Percentiles rank a stretch among this genome's conserved stretches.
Evolutionary conservation across 2,113 vertebrate genomes (phyloP).

Genomic region (Agapornis roseicollis): DNA sequence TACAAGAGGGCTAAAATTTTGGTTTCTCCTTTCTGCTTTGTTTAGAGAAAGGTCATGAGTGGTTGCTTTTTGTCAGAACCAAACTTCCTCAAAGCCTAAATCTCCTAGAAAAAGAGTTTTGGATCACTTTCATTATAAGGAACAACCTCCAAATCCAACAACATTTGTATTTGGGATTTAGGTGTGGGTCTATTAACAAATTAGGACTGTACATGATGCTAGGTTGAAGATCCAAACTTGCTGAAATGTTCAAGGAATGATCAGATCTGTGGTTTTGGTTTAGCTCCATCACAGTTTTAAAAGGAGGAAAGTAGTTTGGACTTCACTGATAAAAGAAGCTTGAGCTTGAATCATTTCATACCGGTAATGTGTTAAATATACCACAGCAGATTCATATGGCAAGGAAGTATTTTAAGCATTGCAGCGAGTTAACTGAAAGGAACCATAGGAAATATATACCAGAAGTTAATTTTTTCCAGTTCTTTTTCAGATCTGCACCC

Average conservation of each 20-base stretch:
- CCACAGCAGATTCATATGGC: slow-evolving; percentile 64
- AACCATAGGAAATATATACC: slow-evolving; percentile 67
- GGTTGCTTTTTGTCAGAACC: background rate
- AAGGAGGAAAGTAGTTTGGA: slow-evolving; percentile 3
- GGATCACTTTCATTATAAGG: background rate
- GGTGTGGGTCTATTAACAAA: slow-evolving; percentile 9
- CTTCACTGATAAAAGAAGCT: slow-evolving; percentile 36
- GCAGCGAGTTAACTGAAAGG: slow-evolving; percentile 34
- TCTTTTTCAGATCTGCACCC: slow-evolving; percentile 39
- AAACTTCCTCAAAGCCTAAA: background rate
- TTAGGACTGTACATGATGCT: background rate
- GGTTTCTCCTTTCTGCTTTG: background rate
- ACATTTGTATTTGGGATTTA: background rate
- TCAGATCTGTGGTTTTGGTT: slow-evolving; percentile 43
- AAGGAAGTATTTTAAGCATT: slow-evolving; percentile 48
- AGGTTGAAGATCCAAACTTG: background rate
- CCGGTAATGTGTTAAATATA: slow-evolving; percentile 56
- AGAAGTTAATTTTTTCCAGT: slow-evolving; percentile 74
- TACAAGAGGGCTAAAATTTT: background rate
- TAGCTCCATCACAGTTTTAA: background rate
- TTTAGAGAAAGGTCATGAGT: background rate
- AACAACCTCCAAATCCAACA: background rate
- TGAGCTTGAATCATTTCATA: background rate
- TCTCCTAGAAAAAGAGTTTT: background rate
- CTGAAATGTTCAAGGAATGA: slow-evolving; percentile 1